Conservation (phyloP, 2,113 vertebrate species). For the Actinemys pallida region DNA sequence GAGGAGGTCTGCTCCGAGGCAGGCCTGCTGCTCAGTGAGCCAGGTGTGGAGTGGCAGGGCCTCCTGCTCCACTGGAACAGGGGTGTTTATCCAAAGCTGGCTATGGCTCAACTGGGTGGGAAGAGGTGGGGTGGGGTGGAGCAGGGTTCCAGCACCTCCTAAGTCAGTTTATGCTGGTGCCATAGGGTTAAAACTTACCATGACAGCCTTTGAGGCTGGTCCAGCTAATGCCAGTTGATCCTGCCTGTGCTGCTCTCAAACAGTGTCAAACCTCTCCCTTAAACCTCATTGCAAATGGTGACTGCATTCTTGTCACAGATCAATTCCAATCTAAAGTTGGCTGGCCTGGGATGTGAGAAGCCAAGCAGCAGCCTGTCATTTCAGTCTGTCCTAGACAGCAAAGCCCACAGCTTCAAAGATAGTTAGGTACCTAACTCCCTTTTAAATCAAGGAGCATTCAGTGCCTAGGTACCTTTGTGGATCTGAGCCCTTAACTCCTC, state of each 20-base stretch:
- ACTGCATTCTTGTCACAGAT: background rate
- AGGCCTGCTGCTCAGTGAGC: no score
- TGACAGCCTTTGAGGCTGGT: background rate
- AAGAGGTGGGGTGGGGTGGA: no score
- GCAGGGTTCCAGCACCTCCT: no score
- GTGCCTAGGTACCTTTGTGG: background rate
- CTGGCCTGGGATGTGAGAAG: rapidly evolving
- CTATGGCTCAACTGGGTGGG: background rate
- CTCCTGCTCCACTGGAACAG: background rate
- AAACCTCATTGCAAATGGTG: background rate
- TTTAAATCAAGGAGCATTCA: background rate
- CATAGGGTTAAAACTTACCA: background rate
- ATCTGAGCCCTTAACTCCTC: background rate
- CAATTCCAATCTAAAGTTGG: background rate
- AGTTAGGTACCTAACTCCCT: background rate
- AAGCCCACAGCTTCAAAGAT: background rate
- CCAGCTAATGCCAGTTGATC: background rate
- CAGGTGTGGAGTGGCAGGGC: no score
- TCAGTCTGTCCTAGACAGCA: background rate
- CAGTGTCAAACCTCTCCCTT: background rate
- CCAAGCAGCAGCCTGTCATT: background rate
- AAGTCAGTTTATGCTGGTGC: background rate
- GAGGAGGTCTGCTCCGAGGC: background rate
- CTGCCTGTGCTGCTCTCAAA: background rate
- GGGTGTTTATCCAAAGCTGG: background rate